These are phyloP conservation scores for Elephas maximus DNA, from an alignment of 2,113 vertebrate species.

Conservation along the genomic window DNA sequence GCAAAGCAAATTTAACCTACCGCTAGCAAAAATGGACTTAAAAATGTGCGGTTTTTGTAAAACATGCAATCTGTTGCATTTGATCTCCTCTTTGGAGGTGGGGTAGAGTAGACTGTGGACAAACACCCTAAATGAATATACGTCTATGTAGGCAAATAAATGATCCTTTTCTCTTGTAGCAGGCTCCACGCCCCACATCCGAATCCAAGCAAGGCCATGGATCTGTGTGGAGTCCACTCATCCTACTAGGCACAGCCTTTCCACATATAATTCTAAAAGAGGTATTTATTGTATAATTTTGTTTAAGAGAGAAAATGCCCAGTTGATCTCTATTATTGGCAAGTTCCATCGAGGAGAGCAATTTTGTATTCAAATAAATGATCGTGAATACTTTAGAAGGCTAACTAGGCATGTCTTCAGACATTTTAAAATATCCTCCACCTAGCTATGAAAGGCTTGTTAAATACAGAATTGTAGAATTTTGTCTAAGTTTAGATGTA, in stretches of 20 bases:
- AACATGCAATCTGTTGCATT: slow-evolving; percentile 74
- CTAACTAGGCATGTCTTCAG: not conserved
- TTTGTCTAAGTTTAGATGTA: not conserved
- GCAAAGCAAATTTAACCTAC: slow-evolving; percentile 70
- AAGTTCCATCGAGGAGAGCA: not conserved
- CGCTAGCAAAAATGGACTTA: slow-evolving; percentile 65
- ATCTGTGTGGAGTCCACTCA: not conserved
- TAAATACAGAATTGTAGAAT: not conserved
- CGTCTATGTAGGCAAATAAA: slow-evolving; percentile 64
- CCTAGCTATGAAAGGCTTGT: not conserved
- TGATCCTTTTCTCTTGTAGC: slow-evolving; percentile 53
- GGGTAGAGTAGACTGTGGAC: not conserved
- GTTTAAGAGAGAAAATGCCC: not conserved
- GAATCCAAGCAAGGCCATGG: not conserved
- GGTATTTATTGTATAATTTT: slow-evolving; percentile 21
- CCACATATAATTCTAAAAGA: not conserved
- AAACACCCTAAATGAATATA: slow-evolving; percentile 66
- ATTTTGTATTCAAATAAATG: not conserved
- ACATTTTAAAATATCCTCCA: not conserved
- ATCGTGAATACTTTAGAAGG: not conserved
- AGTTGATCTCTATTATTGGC: not conserved
- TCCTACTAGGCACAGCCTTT: not conserved
- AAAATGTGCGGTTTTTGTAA: slow-evolving; percentile 73
- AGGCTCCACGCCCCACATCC: not conserved
- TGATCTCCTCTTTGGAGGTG: slow-evolving; percentile 61